Evolutionary conservation across 1,140 invertebrate genomes (phyloP).

Genomic region (Scylla paramamosain): DNA sequence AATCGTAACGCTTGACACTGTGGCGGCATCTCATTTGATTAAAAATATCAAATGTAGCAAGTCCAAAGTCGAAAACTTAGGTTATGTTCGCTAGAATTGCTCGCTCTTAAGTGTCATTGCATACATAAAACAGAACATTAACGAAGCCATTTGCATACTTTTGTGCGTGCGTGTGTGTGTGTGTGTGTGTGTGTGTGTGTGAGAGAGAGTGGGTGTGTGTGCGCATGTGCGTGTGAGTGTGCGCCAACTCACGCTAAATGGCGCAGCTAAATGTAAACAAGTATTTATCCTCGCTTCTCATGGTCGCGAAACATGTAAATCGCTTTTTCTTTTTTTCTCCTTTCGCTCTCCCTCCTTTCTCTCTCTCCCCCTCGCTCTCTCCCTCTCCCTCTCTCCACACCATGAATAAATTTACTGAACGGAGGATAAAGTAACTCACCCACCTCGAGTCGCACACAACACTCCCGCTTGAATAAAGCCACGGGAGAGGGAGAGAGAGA

Average conservation of each 20-base stretch:
- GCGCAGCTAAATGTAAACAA: not conserved
- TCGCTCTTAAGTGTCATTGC: not conserved
- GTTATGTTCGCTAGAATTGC: not conserved
- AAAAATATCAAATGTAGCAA: not conserved
- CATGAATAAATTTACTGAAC: slow-evolving; percentile 1
- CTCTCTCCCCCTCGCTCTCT: not conserved
- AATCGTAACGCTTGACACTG: not conserved
- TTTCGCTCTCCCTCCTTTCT: not conserved
- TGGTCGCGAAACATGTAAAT: not conserved
- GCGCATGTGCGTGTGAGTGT: not conserved
- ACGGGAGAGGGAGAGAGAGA: too few relatives aligned
- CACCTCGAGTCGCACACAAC: not conserved
- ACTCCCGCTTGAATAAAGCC: too few relatives aligned
- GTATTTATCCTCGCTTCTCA: not conserved
- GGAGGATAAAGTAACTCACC: slow-evolving; percentile 11
- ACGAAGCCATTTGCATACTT: slow-evolving; percentile 8
- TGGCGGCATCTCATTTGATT: not conserved
- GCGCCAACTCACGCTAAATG: not conserved
- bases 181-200: slow-evolving; percentile 12
- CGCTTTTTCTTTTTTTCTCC: not conserved
- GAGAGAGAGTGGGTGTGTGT: not conserved
- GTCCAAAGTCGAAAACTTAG: not conserved
- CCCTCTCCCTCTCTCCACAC: not conserved
- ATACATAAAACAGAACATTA: slow-evolving; percentile 15
- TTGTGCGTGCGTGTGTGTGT: not conserved